These are phyloP conservation scores for Basileuterus tristriatus DNA, from an alignment of 2,797 vertebrate genomes.

Conservation along the genomic window DNA sequence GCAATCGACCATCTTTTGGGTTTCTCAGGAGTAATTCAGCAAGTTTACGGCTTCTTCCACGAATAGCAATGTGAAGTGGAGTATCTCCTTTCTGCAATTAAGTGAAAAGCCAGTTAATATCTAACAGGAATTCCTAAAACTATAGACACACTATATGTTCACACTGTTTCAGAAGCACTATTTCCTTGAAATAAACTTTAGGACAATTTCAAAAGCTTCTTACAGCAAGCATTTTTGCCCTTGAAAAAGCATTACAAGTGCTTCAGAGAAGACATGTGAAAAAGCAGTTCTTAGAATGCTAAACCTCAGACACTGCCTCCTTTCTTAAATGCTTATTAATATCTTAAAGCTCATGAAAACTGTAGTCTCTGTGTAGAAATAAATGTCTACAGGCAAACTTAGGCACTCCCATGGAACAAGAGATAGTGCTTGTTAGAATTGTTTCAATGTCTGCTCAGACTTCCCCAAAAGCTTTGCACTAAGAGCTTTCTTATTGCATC, in stretches of 20 bases:
- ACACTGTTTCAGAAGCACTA: not conserved
- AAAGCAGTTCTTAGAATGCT: not conserved
- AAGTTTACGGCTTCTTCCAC: constrained; percentile 92
- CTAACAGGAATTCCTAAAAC: not conserved
- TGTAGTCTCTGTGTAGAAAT: not conserved
- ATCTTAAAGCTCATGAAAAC: not conserved
- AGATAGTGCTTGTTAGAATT: not conserved
- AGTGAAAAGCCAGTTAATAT: not conserved
- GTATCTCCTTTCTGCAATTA: constrained; percentile 93
- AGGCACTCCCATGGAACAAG: not conserved
- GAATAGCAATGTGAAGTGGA: constrained; percentile 94
- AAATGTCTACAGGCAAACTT: not conserved
- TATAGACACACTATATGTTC: not conserved
- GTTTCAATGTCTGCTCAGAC: not conserved
- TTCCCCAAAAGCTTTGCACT: not conserved
- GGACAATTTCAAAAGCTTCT: not conserved
- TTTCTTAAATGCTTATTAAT: not conserved
- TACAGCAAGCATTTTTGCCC: not conserved
- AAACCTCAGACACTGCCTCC: not conserved
- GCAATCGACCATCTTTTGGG: constrained; percentile 94
- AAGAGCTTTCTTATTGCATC: not conserved
- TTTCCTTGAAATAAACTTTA: not conserved
- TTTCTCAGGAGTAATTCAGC: constrained; percentile 94
- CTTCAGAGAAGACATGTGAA: not conserved
- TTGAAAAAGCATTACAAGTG: not conserved